Evolutionary conservation across 2,888 invertebrate species (phyloP), one percentile per base, ranked within the genome.

Genomic region (Dynastes maya): DNA sequence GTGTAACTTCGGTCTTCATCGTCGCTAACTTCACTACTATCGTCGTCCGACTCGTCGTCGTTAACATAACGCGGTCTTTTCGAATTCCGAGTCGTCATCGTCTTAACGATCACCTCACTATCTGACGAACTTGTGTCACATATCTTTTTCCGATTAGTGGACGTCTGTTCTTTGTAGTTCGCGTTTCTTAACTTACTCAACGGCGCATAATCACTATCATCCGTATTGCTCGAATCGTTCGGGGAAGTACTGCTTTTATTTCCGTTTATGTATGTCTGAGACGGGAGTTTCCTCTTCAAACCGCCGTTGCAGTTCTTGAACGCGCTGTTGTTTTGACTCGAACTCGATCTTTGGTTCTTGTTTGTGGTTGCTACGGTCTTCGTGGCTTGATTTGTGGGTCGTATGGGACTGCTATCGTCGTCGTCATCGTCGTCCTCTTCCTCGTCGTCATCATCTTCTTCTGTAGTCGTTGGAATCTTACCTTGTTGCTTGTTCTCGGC

Each of bases 81-180:
- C 80, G 79, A 79, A 76, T 71, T 78, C 22, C 72, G 78, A 63
- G 78, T 80, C 53, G 55, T 80, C 80, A 78, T 79, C 32, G 79
- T 80, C 16, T 78, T 80, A 22, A 81, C 58, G 27, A 80, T 76
- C 22, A 81, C 79, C 29, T 88, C 76, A 88, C 85, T 85, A 89
- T 90, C 16, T 84, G 88, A 90, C 27, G 89, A 89, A 82, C 86
- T 88, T 87, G 90, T 90, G 0, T 75, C 67, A 67, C 61, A 65
- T 16, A 68, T 70, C 45, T 76, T 74, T 61, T 70, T 58, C 16
- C 74, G 74, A 11, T 49, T 90, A 89, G 32, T 82, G 67, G 74
- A 78, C 68, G 76, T 77, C 77, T 78, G 74, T 63, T 79, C 67
- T 77, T 79, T 80, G 82, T 81, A 80, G 40, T 78, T 78, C 58